Evolutionary conservation across 2,113 vertebrate genomes (phyloP).

Genomic region (Marmota monax): DNA sequence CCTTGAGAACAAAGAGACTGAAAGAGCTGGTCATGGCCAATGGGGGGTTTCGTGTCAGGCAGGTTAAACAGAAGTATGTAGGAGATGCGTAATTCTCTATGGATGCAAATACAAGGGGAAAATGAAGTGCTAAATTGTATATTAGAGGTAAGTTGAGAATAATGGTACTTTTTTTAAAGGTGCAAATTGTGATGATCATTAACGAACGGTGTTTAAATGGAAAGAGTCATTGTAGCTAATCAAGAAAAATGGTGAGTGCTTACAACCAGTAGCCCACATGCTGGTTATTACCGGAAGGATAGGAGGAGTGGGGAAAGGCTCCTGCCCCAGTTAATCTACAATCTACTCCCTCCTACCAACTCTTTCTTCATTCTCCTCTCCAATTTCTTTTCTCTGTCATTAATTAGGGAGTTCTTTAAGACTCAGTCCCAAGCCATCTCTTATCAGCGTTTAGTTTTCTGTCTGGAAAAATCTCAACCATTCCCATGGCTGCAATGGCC

Average conservation of each 20-base stretch:
- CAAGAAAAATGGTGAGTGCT: background rate
- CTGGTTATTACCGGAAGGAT: background rate
- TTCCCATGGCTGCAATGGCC: background rate
- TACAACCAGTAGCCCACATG: background rate
- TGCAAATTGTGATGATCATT: slow-evolving; percentile 47
- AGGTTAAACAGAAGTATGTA: background rate
- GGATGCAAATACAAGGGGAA: background rate
- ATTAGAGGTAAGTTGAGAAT: slow-evolving; percentile 56
- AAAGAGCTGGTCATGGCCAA: slow-evolving; percentile 19
- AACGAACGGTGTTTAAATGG: slow-evolving; percentile 45
- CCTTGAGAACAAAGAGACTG: slow-evolving; percentile 1
- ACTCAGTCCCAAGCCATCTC: background rate
- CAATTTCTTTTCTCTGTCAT: background rate
- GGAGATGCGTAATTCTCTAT: background rate
- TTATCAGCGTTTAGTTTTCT: background rate
- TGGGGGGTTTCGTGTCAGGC: background rate
- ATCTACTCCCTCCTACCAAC: background rate
- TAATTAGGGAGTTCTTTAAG: background rate
- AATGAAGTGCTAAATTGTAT: slow-evolving; percentile 40
- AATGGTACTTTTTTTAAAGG: slow-evolving; percentile 52
- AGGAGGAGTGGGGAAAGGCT: background rate
- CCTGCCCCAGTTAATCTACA: background rate
- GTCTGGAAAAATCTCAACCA: background rate
- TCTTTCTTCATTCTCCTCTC: background rate
- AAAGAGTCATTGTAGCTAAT: slow-evolving; percentile 50